phyloP scores from a whole-genome alignment of 2,888 invertebrate genomes.

The Lordiphosa andalusiaca region DNA sequence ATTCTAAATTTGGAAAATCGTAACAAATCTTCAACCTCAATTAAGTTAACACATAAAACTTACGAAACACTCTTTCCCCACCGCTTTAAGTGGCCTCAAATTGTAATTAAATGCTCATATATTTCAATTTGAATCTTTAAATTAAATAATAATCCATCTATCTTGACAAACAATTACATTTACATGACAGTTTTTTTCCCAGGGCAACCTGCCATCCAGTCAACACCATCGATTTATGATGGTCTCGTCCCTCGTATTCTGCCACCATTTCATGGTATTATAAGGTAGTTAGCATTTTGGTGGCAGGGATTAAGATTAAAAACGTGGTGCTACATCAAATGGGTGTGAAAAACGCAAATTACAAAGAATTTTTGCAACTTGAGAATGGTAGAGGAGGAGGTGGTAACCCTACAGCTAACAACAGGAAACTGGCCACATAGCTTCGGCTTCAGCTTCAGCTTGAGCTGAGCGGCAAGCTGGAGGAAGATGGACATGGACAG shows the following conservation, averaged over 20 bases:
- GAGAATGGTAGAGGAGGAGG: slow-evolving; percentile 8
- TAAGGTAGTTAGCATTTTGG: slow-evolving; percentile 69
- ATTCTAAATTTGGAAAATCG: no score
- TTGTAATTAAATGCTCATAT: no score
- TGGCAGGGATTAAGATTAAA: slow-evolving; percentile 74
- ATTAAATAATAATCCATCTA: no score
- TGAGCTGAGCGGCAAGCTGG: no score
- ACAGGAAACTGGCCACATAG: slow-evolving; percentile 70
- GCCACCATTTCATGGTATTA: slow-evolving; percentile 38
- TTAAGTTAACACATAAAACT: no score
- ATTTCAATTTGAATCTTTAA: no score
- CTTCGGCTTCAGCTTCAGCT: slow-evolving; percentile 21
- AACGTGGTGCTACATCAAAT: slow-evolving; percentile 67
- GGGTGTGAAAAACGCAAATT: slow-evolving; percentile 74
- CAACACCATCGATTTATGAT: slow-evolving; percentile 70
- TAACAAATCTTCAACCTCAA: no score
- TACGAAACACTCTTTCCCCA: no score
- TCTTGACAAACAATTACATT: no score
- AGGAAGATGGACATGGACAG: slow-evolving; percentile 31
- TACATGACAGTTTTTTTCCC: slow-evolving; percentile 10
- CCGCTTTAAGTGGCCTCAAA: no score
- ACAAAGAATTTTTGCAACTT: slow-evolving; percentile 61
- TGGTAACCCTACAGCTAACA: slow-evolving; percentile 32
- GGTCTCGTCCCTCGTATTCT: slow-evolving; percentile 28
- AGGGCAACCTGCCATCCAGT: slow-evolving; percentile 42